These are phyloP conservation scores for Phoebastria nigripes DNA, from an alignment of 2,797 vertebrate genomes.

Conservation along the genomic window DNA sequence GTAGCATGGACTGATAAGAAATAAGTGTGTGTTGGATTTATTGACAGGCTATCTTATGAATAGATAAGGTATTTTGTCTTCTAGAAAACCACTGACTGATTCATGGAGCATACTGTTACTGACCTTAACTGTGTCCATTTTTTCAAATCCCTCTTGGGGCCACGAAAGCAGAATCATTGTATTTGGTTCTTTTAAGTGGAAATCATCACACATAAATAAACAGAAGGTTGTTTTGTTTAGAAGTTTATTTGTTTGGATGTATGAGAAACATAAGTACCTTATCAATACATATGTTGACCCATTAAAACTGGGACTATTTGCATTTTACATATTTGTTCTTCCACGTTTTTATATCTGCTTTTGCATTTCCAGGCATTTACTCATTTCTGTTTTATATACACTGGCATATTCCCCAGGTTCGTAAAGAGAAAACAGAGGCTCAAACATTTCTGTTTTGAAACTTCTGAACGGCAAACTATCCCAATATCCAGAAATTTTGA, in stretches of 20 bases:
- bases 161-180: not conserved
- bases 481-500: not conserved
- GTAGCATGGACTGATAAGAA: not conserved
- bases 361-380: not conserved
- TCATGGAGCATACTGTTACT: not conserved
- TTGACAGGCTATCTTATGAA: not conserved
- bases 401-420: not conserved
- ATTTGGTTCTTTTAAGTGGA: not conserved
- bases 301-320: not conserved
- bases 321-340: not conserved
- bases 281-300: not conserved
- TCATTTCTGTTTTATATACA: not conserved
- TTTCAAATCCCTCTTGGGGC: not conserved
- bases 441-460: not conserved
- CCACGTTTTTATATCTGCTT: not conserved
- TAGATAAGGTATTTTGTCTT: not conserved
- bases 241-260: not conserved
- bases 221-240: not conserved
- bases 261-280: not conserved
- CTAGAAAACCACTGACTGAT: not conserved
- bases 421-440: not conserved
- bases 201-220: not conserved
- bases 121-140: not conserved
- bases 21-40: not conserved
- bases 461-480: not conserved